Evolutionary conservation across 2,888 invertebrate genomes (phyloP), one percentile per base, ranked within the genome.

Genomic region (Abrostola tripartita): DNA sequence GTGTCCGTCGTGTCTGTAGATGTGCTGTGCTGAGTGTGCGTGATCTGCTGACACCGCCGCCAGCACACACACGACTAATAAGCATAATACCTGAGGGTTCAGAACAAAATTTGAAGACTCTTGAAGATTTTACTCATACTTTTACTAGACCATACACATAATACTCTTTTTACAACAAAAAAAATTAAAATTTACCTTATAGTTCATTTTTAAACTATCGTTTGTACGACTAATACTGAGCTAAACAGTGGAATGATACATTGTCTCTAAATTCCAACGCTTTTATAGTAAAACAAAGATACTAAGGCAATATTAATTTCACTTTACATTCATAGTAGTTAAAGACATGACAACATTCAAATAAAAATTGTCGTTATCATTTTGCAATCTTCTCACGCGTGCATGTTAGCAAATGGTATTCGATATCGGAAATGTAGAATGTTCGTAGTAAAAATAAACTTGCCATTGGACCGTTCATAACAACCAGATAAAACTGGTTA

Each of bases 21-120:
- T 79, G 68, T 84, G 81, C 61, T 86, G 85, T 5, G 88, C 85
- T 7, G 87, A 87, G 59, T 82, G 83, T 10, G 73, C 81, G 52
- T 81, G 68, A 7, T 75, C 68, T 0, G 75, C 68, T 0, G 57
- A 62, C 0, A 73, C 67, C 7, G 57, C 51, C 5, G 38, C 53
- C 12, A 61, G 61, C n/a, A 56, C 60, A 41, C 12, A 58, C 24
- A 74, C 54, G 5, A 81, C 70, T 11, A 90, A 58, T 42, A 83
- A 82, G 35, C 60, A 74, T 37, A 88, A 12, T 40, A 66, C 75
- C 83, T 83, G 67, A 0, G 78, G 9, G 8, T 42, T 42, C 12
- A 2, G 24, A 47, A 47, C 14, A 24, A 24, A 47, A 24, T 8
- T 47, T 14, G 12, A 24, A 40, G 8, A 40, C 8, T 0, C 10